A percentile compares a stretch with the other conserved stretches of the same genome.
phyloP scores from a whole-genome alignment of 2,888 invertebrate species.

The Chrysodeixis includens region DNA sequence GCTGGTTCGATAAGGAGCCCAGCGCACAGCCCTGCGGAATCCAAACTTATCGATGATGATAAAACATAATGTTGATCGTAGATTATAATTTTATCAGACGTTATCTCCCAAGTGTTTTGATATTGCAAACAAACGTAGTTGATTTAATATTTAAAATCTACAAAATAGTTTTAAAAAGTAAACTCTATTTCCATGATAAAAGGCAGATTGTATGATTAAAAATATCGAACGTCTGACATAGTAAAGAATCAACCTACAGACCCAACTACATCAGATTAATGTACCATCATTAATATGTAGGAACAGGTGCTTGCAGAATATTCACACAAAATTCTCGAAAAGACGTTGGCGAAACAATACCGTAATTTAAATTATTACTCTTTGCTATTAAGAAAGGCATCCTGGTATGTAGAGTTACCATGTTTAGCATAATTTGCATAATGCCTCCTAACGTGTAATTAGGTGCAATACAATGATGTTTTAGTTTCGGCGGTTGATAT shows the following conservation, averaged over 20 bases:
- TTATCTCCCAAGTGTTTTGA: slow-evolving; percentile 46
- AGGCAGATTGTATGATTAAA: background rate
- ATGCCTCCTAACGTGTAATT: slow-evolving; percentile 45
- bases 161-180: background rate
- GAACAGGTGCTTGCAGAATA: slow-evolving; percentile 33
- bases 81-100: slow-evolving; percentile 42
- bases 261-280: slow-evolving; percentile 12
- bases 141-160: slow-evolving; percentile 6
- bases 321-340: slow-evolving; percentile 25
- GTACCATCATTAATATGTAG: slow-evolving; percentile 20
- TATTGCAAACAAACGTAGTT: slow-evolving; percentile 7
- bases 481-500: slow-evolving; percentile 13
- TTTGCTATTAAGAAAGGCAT: slow-evolving; percentile 56
- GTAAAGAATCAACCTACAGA: background rate
- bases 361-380: slow-evolving; percentile 60
- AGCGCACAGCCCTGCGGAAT: slow-evolving; percentile 12
- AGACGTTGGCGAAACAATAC: slow-evolving; percentile 53
- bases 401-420: slow-evolving; percentile 52
- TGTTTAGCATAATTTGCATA: slow-evolving; percentile 54
- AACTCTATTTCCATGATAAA: background rate
- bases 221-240: slow-evolving; percentile 10
- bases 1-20: slow-evolving; percentile 24
- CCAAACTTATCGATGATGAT: slow-evolving; percentile 35
- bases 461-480: slow-evolving; percentile 36
- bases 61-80: slow-evolving; percentile 32